A percentile compares a stretch with the other conserved stretches of the same genome.
phyloP scores from a whole-genome alignment of 2,797 vertebrate species.

The Smutsia gigantea region DNA sequence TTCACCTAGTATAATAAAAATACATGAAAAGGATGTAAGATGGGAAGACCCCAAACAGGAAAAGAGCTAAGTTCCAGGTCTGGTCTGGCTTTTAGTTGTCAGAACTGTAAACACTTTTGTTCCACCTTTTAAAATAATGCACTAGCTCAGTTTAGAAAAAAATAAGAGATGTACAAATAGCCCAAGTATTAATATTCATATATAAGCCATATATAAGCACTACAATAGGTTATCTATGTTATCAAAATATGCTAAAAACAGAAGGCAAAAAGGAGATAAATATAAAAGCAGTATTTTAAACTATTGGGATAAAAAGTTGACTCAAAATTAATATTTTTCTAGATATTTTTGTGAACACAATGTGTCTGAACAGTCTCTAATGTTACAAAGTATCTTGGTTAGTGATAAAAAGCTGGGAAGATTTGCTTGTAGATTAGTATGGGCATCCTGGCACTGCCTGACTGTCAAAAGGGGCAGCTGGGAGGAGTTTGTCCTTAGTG shows the following conservation, averaged over 20 bases:
- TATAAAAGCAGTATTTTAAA: neutral
- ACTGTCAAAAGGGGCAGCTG: neutral
- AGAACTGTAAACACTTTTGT: neutral
- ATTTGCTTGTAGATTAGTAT: fast-evolving
- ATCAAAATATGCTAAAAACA: neutral
- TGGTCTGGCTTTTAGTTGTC: neutral
- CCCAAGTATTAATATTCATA: neutral
- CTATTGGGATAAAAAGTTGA: neutral
- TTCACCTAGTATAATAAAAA: neutral
- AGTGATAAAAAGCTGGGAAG: neutral
- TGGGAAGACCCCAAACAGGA: neutral
- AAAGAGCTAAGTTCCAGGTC: neutral
- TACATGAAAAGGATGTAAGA: neutral
- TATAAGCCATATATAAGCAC: neutral
- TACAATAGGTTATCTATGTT: neutral
- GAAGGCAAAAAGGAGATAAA: neutral
- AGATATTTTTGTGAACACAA: neutral
- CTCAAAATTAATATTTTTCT: neutral
- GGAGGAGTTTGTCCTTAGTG: neutral
- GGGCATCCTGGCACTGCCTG: neutral
- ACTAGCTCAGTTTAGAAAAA: neutral
- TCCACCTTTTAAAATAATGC: neutral
- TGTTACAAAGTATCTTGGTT: neutral
- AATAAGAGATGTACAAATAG: neutral
- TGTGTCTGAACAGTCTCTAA: neutral